A percentile compares a stretch with the other conserved stretches of the same genome.
Evolutionary conservation across 2,888 invertebrate genomes (phyloP).

Genomic region (Drosophila koepferae): DNA sequence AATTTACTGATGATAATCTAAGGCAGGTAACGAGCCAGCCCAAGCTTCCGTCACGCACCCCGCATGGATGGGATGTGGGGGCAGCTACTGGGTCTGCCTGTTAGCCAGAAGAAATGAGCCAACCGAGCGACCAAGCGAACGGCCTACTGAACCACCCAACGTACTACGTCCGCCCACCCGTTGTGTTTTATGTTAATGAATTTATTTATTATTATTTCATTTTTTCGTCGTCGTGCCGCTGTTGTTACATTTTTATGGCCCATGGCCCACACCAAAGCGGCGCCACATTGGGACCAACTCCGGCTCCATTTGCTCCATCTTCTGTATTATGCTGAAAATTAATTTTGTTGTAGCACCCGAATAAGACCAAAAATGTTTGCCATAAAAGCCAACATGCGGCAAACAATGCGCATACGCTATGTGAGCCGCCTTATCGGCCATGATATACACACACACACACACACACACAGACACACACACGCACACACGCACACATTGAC

Average conservation of each 20-base stretch:
- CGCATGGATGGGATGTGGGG: neutral
- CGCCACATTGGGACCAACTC: slow-evolving; percentile 8
- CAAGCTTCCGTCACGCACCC: slow-evolving; percentile 65
- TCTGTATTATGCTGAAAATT: slow-evolving; percentile 56
- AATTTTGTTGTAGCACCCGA: slow-evolving; percentile 65
- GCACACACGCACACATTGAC: neutral
- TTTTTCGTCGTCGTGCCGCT: slow-evolving; percentile 43
- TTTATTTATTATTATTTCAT: slow-evolving; percentile 78
- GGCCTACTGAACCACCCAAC: neutral
- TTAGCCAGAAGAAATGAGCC: neutral
- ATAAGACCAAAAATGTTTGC: slow-evolving; percentile 51
- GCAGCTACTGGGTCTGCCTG: slow-evolving; percentile 8
- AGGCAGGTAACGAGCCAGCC: slow-evolving; percentile 72
- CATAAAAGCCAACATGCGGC: slow-evolving; percentile 67
- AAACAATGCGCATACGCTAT: slow-evolving; percentile 72
- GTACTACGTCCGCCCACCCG: slow-evolving; percentile 15
- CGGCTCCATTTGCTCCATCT: slow-evolving; percentile 10
- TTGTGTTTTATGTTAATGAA: slow-evolving; percentile 79
- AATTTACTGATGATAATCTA: slow-evolving; percentile 75
- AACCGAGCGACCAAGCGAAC: neutral
- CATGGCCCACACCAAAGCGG: neutral
- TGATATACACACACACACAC: slow-evolving; percentile 37
- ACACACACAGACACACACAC: neutral
- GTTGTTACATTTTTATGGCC: slow-evolving; percentile 53
- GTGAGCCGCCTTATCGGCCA: slow-evolving; percentile 59